Evolutionary conservation across 64 coral and sea anemone species (phyloP).

Genomic region (Catalaphyllia jardinei): DNA sequence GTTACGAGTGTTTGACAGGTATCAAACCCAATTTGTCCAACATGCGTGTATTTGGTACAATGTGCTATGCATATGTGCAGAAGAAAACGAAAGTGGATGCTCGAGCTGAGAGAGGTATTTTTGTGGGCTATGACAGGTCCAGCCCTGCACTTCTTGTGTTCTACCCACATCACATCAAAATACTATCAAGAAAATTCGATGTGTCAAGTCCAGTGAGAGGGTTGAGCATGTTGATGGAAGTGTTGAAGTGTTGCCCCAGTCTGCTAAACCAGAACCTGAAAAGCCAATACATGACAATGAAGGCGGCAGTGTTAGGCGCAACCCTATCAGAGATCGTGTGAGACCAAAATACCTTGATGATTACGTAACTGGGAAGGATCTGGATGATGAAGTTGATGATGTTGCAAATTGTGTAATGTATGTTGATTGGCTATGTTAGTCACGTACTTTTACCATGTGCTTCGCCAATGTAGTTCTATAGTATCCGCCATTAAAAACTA

Average conservation of each 20-base stretch:
- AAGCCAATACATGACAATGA: not conserved
- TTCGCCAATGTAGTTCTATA: no score
- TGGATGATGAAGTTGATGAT: not conserved
- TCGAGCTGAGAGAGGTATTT: constrained; percentile 27
- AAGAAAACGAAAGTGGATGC: constrained; percentile 48
- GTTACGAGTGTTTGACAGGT: no score
- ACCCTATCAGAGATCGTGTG: not conserved
- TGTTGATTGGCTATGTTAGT: no score
- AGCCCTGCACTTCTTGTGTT: constrained; percentile 64
- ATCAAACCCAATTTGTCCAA: no score
- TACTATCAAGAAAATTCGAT: constrained; percentile 33
- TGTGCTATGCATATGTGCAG: constrained; percentile 57
- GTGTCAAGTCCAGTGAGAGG: not conserved
- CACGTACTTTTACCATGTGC: no score
- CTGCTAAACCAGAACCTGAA: not conserved
- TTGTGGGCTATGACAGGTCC: constrained; percentile 51
- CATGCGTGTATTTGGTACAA: constrained; percentile 44
- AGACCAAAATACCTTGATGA: constrained; percentile 11
- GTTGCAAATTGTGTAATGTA: constrained; percentile 6
- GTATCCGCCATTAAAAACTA: no score
- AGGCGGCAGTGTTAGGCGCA: not conserved
- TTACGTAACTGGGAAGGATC: not conserved
- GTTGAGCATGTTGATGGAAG: not conserved
- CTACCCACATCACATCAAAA: constrained; percentile 36
- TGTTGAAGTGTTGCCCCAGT: not conserved